Conservation (phyloP, 2,888 invertebrate genomes). For the Griposia aprilina region DNA sequence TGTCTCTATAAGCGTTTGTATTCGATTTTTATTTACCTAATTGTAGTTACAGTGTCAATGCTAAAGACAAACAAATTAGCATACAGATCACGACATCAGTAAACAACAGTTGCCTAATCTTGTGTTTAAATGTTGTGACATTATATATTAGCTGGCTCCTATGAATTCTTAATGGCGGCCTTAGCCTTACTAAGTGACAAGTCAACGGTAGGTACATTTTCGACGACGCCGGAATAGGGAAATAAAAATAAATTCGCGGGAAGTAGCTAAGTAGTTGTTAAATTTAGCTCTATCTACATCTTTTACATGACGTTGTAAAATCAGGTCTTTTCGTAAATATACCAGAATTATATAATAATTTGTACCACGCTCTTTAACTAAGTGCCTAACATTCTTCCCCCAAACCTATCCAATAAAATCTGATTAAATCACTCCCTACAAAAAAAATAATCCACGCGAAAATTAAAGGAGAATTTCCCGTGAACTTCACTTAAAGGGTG, state of each 20-base stretch:
- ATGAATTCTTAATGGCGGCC: conserved; percentile 53
- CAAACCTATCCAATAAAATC: background rate
- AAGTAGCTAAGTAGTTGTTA: background rate
- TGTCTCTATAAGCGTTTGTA: background rate
- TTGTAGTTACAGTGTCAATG: conserved; percentile 35
- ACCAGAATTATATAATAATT: background rate
- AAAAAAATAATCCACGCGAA: conserved; percentile 42
- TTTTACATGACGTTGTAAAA: background rate
- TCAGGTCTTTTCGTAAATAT: background rate
- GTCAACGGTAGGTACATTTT: background rate
- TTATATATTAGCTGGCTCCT: conserved; percentile 30
- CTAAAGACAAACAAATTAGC: conserved; percentile 36
- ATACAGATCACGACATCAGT: conserved; percentile 33
- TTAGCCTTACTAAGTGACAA: conserved; percentile 3
- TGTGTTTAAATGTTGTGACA: conserved; percentile 43
- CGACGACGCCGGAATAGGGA: background rate
- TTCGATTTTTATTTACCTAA: conserved; percentile 15
- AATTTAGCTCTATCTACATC: background rate
- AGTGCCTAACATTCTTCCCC: background rate
- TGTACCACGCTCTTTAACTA: background rate
- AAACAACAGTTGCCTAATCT: conserved; percentile 41
- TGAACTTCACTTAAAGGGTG: conserved; percentile 75
- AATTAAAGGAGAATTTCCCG: conserved; percentile 69
- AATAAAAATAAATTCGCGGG: background rate
- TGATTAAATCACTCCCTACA: background rate